phyloP scores from a whole-genome alignment of 1,140 invertebrate genomes.

The Trissolcus basalis region DNA sequence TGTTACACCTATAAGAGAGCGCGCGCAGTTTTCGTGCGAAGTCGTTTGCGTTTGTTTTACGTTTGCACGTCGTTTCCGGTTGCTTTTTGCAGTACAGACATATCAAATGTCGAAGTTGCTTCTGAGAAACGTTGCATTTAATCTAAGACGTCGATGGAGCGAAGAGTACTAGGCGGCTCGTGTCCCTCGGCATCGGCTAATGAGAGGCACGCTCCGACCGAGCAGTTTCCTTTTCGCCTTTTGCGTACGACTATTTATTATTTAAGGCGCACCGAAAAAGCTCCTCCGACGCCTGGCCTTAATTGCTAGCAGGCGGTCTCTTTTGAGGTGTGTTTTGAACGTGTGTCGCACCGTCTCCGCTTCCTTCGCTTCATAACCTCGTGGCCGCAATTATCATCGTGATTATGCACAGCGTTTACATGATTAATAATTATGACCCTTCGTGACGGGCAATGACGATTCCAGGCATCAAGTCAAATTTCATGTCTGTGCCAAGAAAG shows the following conservation, averaged over 20 bases:
- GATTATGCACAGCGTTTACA: constrained; percentile 52
- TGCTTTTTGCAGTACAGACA: constrained; percentile 38
- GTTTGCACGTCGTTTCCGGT: constrained; percentile 52
- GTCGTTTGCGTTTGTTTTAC: constrained; percentile 51
- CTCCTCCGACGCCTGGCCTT: constrained; percentile 44
- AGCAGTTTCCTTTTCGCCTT: constrained; percentile 21
- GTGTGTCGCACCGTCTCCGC: constrained; percentile 30
- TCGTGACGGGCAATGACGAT: constrained; percentile 28
- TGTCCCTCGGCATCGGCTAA: constrained; percentile 37
- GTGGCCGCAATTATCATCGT: constrained; percentile 49
- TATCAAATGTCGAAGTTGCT: constrained; percentile 56
- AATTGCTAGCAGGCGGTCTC: constrained; percentile 61
- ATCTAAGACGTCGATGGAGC: constrained; percentile 57
- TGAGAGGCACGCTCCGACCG: constrained; percentile 38
- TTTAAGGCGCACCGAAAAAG: constrained; percentile 60
- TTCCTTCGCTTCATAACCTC: constrained; percentile 24
- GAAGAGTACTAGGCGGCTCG: constrained; percentile 28
- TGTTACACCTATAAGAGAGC: constrained; percentile 23
- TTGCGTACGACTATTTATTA: constrained; percentile 60
- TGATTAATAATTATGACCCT: constrained; percentile 56
- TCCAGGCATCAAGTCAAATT: constrained; percentile 22
- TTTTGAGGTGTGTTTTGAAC: constrained; percentile 55
- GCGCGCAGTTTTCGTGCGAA: constrained; percentile 24
- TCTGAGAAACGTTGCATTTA: constrained; percentile 52
- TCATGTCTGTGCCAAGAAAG: constrained; percentile 1